Conservation (phyloP, 2,888 invertebrate species). For the Acleris holmiana region DNA sequence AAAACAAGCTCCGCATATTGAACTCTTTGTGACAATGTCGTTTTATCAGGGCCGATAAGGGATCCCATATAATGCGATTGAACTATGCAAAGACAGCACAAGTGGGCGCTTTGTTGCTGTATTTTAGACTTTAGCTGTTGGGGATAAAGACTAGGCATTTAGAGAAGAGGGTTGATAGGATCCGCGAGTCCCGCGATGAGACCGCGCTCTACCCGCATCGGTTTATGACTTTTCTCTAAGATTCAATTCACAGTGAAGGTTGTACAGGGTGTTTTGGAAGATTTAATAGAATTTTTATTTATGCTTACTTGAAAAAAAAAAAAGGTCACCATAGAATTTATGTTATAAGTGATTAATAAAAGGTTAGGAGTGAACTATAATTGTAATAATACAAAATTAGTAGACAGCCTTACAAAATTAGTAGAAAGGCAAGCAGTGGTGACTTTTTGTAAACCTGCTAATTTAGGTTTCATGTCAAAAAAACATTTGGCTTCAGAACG, state of each 20-base stretch:
- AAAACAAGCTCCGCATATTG: slow-evolving; percentile 21
- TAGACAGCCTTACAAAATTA: too few relatives aligned
- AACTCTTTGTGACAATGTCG: slow-evolving; percentile 71
- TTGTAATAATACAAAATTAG: too few relatives aligned
- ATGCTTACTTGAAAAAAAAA: background rate
- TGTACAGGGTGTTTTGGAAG: background rate
- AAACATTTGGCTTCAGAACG: too few relatives aligned
- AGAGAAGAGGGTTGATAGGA: slow-evolving; percentile 10
- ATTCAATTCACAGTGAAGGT: slow-evolving; percentile 41
- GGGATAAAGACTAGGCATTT: slow-evolving; percentile 2
- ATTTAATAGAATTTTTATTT: background rate
- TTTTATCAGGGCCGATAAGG: slow-evolving; percentile 73
- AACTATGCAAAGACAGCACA: background rate
- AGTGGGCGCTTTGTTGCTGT: background rate
- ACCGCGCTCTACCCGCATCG: slow-evolving; percentile 70
- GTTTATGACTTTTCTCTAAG: slow-evolving; percentile 67
- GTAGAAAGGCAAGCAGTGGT: too few relatives aligned
- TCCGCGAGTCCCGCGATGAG: slow-evolving; percentile 59
- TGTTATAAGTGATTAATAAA: too few relatives aligned
- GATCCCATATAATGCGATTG: slow-evolving; percentile 45
- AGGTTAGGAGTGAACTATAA: too few relatives aligned
- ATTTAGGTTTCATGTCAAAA: too few relatives aligned
- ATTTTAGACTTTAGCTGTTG: slow-evolving; percentile 1
- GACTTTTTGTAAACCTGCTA: too few relatives aligned
- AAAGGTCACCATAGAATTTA: too few relatives aligned